Evolutionary conservation across 2,888 invertebrate genomes (phyloP).

Genomic region (Drosophila eohydei): DNA sequence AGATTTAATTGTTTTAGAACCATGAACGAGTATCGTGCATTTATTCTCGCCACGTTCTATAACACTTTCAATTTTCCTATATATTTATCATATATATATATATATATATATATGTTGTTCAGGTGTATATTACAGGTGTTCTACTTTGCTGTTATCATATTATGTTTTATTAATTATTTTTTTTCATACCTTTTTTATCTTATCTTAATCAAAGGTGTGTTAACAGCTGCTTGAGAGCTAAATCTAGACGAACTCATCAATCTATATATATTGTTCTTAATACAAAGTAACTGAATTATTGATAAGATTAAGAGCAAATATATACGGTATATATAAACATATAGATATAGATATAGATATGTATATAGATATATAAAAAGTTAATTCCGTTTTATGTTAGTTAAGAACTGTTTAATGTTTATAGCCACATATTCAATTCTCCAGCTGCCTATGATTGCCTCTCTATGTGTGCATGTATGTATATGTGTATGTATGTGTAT

Average conservation of each 20-base stretch:
- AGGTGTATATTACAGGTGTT: constrained; percentile 1
- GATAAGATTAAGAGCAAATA: constrained; percentile 1
- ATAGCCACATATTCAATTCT: background rate
- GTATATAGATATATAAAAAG: background rate
- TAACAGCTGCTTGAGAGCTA: background rate
- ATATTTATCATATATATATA: background rate
- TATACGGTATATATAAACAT: background rate
- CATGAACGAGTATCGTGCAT: background rate
- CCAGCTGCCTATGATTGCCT: constrained; percentile 9
- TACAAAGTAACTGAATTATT: background rate
- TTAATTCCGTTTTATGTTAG: background rate
- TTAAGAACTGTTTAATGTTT: background rate
- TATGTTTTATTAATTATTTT: background rate
- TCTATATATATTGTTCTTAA: background rate
- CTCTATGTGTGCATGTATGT: constrained; percentile 14
- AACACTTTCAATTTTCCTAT: background rate
- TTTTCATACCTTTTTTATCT: background rate
- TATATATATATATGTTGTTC: background rate
- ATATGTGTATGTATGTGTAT: constrained; percentile 8
- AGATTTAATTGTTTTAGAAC: no score
- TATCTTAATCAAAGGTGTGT: background rate
- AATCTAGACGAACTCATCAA: constrained; percentile 2
- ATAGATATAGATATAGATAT: background rate
- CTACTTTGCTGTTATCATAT: background rate
- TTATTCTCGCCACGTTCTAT: background rate